phyloP scores from a whole-genome alignment of 2,797 vertebrate species.

The Mus minutoides region DNA sequence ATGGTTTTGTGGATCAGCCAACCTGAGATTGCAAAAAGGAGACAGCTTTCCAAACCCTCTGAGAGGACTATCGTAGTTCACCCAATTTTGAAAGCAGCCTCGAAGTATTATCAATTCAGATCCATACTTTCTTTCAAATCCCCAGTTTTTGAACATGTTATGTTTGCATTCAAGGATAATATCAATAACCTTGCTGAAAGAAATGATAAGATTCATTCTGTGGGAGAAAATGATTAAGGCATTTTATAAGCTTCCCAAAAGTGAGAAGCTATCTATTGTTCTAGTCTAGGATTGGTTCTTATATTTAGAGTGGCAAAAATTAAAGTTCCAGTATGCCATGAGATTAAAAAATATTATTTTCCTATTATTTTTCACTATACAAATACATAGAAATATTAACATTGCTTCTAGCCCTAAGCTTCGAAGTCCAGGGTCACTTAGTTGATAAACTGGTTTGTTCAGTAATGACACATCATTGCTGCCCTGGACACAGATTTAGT shows the following conservation, averaged over 20 bases:
- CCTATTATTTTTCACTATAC: background rate
- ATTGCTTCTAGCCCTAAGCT: background rate
- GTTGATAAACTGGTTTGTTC: background rate
- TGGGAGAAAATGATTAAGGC: background rate
- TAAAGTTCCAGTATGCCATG: slow-evolving; percentile 5
- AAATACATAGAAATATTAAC: background rate
- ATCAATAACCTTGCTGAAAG: background rate
- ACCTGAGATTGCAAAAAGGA: background rate
- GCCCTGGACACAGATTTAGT: background rate
- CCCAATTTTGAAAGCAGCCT: slow-evolving; percentile 2
- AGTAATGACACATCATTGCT: background rate
- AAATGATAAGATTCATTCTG: background rate
- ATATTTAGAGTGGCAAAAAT: background rate
- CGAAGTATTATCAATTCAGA: background rate
- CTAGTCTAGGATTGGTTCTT: slow-evolving; percentile 16
- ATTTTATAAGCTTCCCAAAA: background rate
- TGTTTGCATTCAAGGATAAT: background rate
- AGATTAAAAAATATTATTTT: background rate
- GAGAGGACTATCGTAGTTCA: background rate
- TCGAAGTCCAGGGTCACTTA: background rate
- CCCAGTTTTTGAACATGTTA: background rate
- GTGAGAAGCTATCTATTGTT: background rate
- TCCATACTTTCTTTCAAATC: slow-evolving; percentile 30
- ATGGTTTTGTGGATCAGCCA: background rate
- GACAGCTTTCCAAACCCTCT: background rate